phyloP scores from a whole-genome alignment of 2,888 invertebrate species.

The Trichopria drosophilae region DNA sequence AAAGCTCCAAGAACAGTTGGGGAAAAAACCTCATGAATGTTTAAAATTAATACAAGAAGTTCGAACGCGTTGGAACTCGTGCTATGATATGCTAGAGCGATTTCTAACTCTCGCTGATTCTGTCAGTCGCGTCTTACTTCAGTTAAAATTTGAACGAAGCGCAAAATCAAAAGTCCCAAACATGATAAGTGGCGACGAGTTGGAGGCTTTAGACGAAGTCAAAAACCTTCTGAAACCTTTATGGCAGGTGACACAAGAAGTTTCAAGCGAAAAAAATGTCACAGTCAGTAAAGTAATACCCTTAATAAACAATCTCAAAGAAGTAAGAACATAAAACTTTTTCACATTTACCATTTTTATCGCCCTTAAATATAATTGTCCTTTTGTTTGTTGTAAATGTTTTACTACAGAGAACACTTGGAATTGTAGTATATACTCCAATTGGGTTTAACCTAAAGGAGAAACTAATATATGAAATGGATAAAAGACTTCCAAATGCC shows the following conservation, averaged over 20 bases:
- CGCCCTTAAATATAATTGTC: no score
- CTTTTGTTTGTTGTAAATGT: no score
- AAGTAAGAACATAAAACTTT: no score
- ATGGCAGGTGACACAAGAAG: constrained; percentile 2
- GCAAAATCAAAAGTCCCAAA: neutral
- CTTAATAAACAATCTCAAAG: neutral
- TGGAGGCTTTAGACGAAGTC: neutral
- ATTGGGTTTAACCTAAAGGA: neutral
- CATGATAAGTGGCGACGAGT: neutral
- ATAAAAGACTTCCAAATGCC: neutral
- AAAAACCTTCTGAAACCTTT: constrained; percentile 1
- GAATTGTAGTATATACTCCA: neutral
- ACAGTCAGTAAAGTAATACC: constrained; percentile 5
- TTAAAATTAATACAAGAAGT: constrained; percentile 6
- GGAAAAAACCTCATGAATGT: neutral
- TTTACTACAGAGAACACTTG: constrained; percentile 1
- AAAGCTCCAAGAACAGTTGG: neutral
- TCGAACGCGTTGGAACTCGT: no score
- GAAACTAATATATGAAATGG: constrained; percentile 3
- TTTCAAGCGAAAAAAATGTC: constrained; percentile 3
- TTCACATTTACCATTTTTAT: no score
- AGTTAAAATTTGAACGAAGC: neutral
- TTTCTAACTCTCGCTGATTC: neutral
- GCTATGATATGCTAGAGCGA: constrained; percentile 2
- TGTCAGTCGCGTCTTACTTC: neutral